A percentile compares a stretch with the other conserved stretches of the same genome.
phyloP scores from a whole-genome alignment of 1,140 invertebrate genomes.

The Eueides isabella region DNA sequence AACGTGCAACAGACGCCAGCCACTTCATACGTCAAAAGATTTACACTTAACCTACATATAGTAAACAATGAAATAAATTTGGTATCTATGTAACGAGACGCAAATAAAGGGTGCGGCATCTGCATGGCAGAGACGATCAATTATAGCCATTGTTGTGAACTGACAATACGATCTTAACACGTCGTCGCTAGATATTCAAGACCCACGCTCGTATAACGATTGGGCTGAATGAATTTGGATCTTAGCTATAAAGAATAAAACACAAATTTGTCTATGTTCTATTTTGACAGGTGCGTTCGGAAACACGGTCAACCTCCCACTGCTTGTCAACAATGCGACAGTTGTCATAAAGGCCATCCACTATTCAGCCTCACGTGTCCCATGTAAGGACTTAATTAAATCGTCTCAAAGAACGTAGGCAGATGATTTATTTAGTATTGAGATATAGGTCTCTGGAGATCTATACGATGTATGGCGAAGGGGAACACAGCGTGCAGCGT shows the following conservation, averaged over 20 bases:
- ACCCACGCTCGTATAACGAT: constrained; percentile 41
- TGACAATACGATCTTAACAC: constrained; percentile 67
- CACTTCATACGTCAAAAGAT: constrained; percentile 62
- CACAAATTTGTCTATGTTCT: constrained; percentile 40
- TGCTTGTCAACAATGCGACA: constrained; percentile 70
- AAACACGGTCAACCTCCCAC: constrained; percentile 71
- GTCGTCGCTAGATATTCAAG: constrained; percentile 65
- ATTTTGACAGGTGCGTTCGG: constrained; percentile 72
- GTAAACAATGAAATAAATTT: constrained; percentile 67
- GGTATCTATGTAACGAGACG: constrained; percentile 51
- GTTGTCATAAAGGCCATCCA: constrained; percentile 57
- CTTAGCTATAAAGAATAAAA: constrained; percentile 44
- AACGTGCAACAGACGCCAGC: constrained; percentile 39
- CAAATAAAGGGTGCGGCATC: constrained; percentile 73
- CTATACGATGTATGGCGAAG: constrained; percentile 6
- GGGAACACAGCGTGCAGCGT: constrained; percentile 21
- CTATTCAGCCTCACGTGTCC: constrained; percentile 71
- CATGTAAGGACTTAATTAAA: constrained; percentile 77
- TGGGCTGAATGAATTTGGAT: constrained; percentile 36
- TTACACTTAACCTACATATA: constrained; percentile 59
- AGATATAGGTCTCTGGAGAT: constrained; percentile 50
- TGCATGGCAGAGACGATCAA: constrained; percentile 71
- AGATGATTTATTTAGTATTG: constrained; percentile 63
- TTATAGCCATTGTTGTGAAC: constrained; percentile 69
- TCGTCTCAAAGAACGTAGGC: constrained; percentile 61